A percentile compares a stretch with the other conserved stretches of the same genome.
These are phyloP conservation scores for Proctacanthus coquilletti DNA, from an alignment of 1,140 invertebrate species.

Conservation along the genomic window DNA sequence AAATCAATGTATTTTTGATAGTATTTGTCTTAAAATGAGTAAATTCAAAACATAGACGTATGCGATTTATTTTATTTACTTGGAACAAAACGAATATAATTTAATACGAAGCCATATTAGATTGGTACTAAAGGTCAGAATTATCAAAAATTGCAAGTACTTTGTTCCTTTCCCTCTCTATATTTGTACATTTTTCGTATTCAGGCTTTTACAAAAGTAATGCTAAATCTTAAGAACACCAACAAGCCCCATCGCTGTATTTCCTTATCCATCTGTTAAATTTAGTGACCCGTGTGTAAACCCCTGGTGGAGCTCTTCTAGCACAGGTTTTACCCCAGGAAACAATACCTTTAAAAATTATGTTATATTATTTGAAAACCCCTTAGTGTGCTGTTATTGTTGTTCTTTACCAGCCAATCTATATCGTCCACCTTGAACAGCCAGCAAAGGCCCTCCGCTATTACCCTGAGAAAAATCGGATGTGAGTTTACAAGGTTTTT, in stretches of 20 bases:
- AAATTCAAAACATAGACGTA: no score
- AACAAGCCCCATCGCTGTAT: not conserved
- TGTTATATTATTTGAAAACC: not conserved
- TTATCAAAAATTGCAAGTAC: no score
- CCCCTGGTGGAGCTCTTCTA: slow-evolving; percentile 1
- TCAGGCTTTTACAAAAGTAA: not conserved
- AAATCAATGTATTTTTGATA: no score
- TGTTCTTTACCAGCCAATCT: not conserved
- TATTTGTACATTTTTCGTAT: not conserved
- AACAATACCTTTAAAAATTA: slow-evolving; percentile 1
- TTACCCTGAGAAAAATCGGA: not conserved
- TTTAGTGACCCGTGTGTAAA: slow-evolving; percentile 1
- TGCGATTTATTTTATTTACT: no score
- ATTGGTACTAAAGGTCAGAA: no score
- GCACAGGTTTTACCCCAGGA: slow-evolving; percentile 2
- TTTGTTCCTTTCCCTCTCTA: no score
- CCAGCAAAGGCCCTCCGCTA: not conserved
- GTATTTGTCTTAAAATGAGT: no score
- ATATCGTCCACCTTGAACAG: not conserved
- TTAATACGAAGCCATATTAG: no score
- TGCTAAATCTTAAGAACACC: not conserved
- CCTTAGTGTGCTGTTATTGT: not conserved
- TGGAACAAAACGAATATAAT: no score
- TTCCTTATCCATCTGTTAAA: not conserved
- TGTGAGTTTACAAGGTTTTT: no score